Conservation (phyloP, 2,113 vertebrate genomes). For the Serilophus lunatus region DNA sequence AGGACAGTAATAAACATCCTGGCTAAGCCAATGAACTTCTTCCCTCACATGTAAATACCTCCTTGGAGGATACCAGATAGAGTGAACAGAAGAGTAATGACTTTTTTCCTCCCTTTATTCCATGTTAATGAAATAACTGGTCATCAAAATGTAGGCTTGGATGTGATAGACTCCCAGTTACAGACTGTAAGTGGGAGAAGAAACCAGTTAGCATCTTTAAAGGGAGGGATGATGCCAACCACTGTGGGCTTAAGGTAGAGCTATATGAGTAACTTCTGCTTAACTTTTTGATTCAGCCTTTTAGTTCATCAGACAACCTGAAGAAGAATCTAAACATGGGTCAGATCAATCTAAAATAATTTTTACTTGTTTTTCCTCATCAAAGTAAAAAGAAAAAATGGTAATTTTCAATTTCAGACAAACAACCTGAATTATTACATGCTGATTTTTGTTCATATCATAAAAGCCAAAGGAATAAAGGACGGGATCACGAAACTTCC, state of each 20-base stretch:
- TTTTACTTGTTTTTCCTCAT: not conserved
- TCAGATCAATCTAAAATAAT: not conserved
- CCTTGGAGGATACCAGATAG: not conserved
- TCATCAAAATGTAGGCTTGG: not conserved
- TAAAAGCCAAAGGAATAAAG: not conserved
- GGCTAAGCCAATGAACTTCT: conserved; percentile 12
- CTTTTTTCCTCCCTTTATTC: not conserved
- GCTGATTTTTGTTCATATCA: not conserved
- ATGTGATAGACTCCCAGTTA: not conserved
- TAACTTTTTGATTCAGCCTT: not conserved
- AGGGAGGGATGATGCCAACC: not conserved
- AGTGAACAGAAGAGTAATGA: not conserved
- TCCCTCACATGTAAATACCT: not conserved
- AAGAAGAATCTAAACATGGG: not conserved
- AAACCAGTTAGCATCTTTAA: not conserved
- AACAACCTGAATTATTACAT: not conserved
- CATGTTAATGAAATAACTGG: not conserved
- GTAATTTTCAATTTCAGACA: not conserved
- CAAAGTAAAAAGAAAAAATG: not conserved
- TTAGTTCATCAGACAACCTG: not conserved
- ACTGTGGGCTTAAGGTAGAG: not conserved
- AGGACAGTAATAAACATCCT: conserved; percentile 22
- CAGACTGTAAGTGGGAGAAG: not conserved
- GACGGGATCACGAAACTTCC: not conserved
- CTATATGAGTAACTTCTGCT: not conserved